Evolutionary conservation across 2,113 vertebrate species (phyloP), one percentile per base, ranked within the genome.

Genomic region (Petroica traversi): DNA sequence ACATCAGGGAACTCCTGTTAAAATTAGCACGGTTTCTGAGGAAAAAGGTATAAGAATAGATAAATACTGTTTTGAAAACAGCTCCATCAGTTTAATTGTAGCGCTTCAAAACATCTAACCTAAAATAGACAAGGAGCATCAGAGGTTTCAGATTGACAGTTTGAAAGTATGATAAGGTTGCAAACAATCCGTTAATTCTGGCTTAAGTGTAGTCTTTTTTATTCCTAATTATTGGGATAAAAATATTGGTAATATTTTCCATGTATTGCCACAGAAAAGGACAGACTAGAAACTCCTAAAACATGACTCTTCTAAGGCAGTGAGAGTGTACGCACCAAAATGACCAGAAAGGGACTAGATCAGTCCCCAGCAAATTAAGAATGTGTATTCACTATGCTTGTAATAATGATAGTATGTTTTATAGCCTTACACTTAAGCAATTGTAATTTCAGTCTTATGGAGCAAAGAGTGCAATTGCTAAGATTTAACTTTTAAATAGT

Each of bases 401-500:
- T 51, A 91, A 75, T 54, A 93, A 85, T 64, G 54, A 73, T 73
- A 66, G 29, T 28, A 66, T 62, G 13, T 55, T 94, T 95, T 85
- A 91, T 89, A 93, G 58, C 19, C n/a, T 46, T 79, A 25, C 49
- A 58, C 55, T 80, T 45, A 64, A 55, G 51, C 49, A 82, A 89
- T 73, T 69, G 71, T 54, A 79, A 73, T 92, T 93, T 89, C 67
- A 82, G 41, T 82, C 88, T 95, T 94, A 80, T 36, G 46, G 51
- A 83, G 55, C 51, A 91, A 89, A 89, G 74, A 88, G 19, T 31
- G 8, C 46, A 85, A 6, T 88, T 71, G 73, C 71, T 73, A 68
- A 73, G 66, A 79, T 91, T 64, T 89, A 91, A 77, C 62, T 94
- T 96, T 93, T 57, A 94, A 71, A 85, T 54, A 88, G 77, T 38